Base-by-base conservation (phyloP, 2,797 vertebrate genomes). In the Ibycter americanus region DNA sequence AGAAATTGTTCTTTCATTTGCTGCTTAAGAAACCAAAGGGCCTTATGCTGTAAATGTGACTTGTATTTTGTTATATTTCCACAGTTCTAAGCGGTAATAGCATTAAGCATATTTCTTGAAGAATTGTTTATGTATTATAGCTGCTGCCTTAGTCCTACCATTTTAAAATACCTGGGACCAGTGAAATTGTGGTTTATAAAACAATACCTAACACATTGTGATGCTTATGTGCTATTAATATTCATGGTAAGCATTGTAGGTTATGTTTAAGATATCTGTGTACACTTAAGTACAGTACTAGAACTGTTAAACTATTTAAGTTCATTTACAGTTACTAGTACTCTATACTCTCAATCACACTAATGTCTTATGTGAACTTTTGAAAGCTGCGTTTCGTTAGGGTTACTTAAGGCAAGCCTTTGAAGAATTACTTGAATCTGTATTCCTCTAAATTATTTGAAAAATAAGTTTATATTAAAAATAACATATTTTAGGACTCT, bases 11-110 rank as follows among this genome's bases (percentile, higher is more conserved):
- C 58, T 97, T 98, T 97, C 49, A 62, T 97, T 98, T 98, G 96
- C 98, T 98, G 97, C 98, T 98, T 95, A 96, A 96, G 96, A 97
- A 98, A 97, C 98, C 98, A 97, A 97, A 97, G 97, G 98, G 98
- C 98, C 97, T 98, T 98, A 98, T 94, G 97, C 96, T 98, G 91
- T 98, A 98, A 98, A 98, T 97, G 91, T 97, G 77, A 97, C 94
- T 97, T 98, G 96, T 98, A 97, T 96, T 98, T 98, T 95, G 85
- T 97, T 96, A 96, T 94, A 97, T 93, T 94, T 94, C 89, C 94
- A 96, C 58, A 19, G 27, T 97, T 98, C 90, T 70, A 93, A 93
- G 83, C 9, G 0, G 83, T 96, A 73, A 96, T 79, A 94, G 67
- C 72, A 90, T 96, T 94, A 90, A 97, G 89, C 87, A 17, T 89